Conservation (phyloP, 2,113 vertebrate genomes). For the Herpailurus yagouaroundi region DNA sequence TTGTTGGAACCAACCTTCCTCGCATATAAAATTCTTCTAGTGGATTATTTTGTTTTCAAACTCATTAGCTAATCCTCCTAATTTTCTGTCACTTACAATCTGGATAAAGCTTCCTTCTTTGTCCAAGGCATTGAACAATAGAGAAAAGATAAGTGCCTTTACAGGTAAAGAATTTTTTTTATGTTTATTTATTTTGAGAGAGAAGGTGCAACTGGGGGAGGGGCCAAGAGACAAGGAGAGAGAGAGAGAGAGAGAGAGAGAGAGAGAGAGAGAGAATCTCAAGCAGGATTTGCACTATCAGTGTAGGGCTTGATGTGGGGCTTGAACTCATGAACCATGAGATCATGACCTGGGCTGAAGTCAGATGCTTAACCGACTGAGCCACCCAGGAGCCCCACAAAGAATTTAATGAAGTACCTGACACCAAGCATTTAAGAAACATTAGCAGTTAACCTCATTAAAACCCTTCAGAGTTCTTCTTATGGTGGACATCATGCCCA, state of each 20-base stretch:
- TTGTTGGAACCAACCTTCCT: not conserved
- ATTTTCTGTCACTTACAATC: not conserved
- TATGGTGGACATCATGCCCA: not conserved
- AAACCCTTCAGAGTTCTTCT: not conserved
- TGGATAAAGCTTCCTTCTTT: not conserved
- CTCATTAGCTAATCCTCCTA: not conserved
- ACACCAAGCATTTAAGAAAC: not conserved
- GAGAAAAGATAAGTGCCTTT: not conserved
- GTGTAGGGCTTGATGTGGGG: too few relatives aligned
- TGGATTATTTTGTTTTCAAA: not conserved
- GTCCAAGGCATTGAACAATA: not conserved
- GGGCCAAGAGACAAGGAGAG: too few relatives aligned
- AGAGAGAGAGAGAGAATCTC: too few relatives aligned
- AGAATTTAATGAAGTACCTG: not conserved
- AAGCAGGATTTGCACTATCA: too few relatives aligned
- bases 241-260: too few relatives aligned
- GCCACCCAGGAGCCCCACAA: not conserved
- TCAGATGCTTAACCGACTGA: too few relatives aligned
- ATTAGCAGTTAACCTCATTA: not conserved
- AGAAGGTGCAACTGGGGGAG: too few relatives aligned
- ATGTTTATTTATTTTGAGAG: too few relatives aligned
- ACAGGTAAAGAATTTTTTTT: not conserved
- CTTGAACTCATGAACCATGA: too few relatives aligned
- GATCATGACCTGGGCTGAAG: too few relatives aligned
- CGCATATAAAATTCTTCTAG: not conserved